Conservation (phyloP, 1,140 invertebrate genomes). For the Eciton burchellii region DNA sequence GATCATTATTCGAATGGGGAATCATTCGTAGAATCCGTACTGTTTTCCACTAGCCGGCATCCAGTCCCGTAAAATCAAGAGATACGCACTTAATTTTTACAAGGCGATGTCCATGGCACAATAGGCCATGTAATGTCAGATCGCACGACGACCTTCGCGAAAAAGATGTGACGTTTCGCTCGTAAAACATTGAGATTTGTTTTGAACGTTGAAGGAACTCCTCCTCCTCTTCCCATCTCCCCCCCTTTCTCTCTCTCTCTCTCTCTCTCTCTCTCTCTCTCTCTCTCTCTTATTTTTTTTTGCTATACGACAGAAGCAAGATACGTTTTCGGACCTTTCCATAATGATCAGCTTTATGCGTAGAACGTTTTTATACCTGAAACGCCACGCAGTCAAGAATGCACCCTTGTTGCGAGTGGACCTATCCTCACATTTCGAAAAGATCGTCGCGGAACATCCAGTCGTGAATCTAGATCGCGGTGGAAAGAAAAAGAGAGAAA, state of each 20-base stretch:
- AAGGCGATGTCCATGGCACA: no score
- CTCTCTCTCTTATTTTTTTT: not conserved
- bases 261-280: not conserved
- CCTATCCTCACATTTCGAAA: not conserved
- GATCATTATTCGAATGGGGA: no score
- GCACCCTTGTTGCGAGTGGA: not conserved
- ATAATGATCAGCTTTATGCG: no score
- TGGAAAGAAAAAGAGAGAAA: no score
- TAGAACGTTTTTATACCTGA: no score
- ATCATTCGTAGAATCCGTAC: not conserved
- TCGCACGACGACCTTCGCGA: constrained; percentile 17
- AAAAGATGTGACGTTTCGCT: constrained; percentile 14
- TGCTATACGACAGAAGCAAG: not conserved
- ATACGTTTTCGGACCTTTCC: not conserved
- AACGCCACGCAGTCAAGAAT: no score
- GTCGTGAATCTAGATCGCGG: no score
- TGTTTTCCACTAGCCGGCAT: not conserved
- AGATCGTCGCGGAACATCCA: no score
- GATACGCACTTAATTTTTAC: constrained; percentile 2
- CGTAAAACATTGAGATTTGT: constrained; percentile 26
- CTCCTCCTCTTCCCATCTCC: not conserved
- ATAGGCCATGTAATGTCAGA: no score
- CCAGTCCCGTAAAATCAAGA: not conserved
- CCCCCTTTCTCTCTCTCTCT: not conserved
- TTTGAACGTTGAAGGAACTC: constrained; percentile 11